Conservation (phyloP, 2,113 vertebrate species). For the Vanacampus margaritifer region DNA sequence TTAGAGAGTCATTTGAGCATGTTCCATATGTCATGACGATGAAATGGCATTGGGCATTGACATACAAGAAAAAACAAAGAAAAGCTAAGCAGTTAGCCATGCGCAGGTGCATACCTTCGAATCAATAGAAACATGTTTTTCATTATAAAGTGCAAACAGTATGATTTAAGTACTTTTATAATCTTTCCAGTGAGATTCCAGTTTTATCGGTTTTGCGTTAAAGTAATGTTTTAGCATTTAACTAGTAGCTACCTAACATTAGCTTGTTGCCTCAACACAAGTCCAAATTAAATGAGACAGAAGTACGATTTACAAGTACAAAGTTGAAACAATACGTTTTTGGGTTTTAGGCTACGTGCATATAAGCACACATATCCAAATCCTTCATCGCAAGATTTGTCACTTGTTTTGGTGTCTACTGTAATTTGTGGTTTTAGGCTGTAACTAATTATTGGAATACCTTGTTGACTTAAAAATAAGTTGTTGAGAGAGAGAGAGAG, state of each 20-base stretch:
- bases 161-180: neutral
- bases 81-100: constrained; percentile 7
- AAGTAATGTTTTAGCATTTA: neutral
- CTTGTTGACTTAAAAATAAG: neutral
- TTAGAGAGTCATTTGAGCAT: constrained; percentile 46
- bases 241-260: neutral
- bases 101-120: neutral
- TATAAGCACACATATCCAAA: too few relatives aligned
- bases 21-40: constrained; percentile 3
- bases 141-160: neutral
- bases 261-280: neutral
- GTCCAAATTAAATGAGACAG: too few relatives aligned
- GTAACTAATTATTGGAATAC: neutral
- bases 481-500: neutral
- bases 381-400: too few relatives aligned
- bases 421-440: neutral
- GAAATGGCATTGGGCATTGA: constrained; percentile 8
- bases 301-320: too few relatives aligned
- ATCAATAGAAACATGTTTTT: neutral
- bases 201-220: neutral
- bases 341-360: too few relatives aligned
- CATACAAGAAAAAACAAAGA: constrained; percentile 21
- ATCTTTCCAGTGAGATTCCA: neutral
- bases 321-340: too few relatives aligned
- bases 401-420: neutral